phyloP scores from a whole-genome alignment of 2,113 vertebrate species.

The Megaceryle torquata region DNA sequence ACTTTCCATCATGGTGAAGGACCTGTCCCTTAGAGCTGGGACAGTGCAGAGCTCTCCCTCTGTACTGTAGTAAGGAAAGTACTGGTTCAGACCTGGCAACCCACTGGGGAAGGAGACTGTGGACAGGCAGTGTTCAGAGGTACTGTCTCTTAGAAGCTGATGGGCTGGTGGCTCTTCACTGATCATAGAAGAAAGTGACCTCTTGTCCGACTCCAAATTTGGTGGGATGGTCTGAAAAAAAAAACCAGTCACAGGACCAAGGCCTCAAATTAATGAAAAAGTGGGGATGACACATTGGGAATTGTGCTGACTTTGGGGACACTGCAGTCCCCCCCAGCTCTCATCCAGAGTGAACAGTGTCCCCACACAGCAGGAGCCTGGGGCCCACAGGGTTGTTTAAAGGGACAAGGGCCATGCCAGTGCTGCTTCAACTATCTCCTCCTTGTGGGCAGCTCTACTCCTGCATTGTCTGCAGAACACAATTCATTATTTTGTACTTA shows the following conservation, averaged over 20 bases:
- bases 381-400: neutral
- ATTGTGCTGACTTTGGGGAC: rapidly evolving
- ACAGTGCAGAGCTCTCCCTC: neutral
- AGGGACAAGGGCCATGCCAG: neutral
- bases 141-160: neutral
- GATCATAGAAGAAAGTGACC: neutral
- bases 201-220: neutral
- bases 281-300: rapidly evolving
- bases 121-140: neutral
- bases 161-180: neutral
- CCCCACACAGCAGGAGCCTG: neutral
- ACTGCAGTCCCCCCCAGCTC: neutral
- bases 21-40: neutral
- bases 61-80: constrained; percentile 46
- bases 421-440: neutral
- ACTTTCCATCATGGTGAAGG: neutral
- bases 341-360: neutral
- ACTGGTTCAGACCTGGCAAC: neutral
- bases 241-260: neutral
- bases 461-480: neutral
- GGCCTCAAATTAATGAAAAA: neutral
- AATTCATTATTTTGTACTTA: neutral
- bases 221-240: constrained; percentile 14
- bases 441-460: neutral
- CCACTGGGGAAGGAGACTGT: rapidly evolving